These are phyloP conservation scores for Sapajus apella DNA, from an alignment of 2,113 vertebrate genomes.

Conservation along the genomic window DNA sequence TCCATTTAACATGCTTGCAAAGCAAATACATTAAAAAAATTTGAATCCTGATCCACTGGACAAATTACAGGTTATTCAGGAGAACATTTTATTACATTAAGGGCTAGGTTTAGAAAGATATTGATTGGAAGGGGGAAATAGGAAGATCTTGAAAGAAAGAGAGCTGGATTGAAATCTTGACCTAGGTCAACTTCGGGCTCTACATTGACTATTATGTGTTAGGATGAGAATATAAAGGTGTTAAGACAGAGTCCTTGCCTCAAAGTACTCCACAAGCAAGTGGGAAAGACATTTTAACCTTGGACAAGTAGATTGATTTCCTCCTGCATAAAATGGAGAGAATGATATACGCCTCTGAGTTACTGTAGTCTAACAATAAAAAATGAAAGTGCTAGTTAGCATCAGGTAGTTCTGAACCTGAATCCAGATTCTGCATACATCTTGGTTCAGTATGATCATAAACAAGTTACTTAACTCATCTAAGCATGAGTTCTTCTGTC, in stretches of 20 bases:
- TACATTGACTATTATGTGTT: neutral
- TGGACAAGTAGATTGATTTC: neutral
- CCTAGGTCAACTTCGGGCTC: neutral
- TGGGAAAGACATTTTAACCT: neutral
- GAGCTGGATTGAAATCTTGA: neutral
- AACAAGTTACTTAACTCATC: neutral
- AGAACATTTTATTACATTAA: slow-evolving; percentile 56
- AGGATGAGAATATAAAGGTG: neutral
- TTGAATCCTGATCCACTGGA: slow-evolving; percentile 27
- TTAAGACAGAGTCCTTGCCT: neutral
- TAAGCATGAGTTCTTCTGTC: neutral
- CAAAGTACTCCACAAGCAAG: neutral
- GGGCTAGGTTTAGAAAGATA: neutral
- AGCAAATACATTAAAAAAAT: slow-evolving; percentile 52
- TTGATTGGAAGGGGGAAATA: neutral
- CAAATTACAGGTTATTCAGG: slow-evolving; percentile 49
- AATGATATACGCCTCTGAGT: neutral
- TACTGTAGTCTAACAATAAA: neutral
- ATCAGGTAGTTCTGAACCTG: neutral
- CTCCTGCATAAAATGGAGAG: neutral
- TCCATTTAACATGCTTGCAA: slow-evolving; percentile 50
- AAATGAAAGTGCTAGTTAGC: neutral
- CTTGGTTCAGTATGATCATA: neutral
- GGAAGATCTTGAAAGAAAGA: neutral
- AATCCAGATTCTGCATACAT: neutral